Percentiles rank a stretch among this genome's conserved stretches.
These are phyloP conservation scores for Piscicola geometra DNA, from an alignment of 2,888 invertebrate genomes.

Conservation along the genomic window DNA sequence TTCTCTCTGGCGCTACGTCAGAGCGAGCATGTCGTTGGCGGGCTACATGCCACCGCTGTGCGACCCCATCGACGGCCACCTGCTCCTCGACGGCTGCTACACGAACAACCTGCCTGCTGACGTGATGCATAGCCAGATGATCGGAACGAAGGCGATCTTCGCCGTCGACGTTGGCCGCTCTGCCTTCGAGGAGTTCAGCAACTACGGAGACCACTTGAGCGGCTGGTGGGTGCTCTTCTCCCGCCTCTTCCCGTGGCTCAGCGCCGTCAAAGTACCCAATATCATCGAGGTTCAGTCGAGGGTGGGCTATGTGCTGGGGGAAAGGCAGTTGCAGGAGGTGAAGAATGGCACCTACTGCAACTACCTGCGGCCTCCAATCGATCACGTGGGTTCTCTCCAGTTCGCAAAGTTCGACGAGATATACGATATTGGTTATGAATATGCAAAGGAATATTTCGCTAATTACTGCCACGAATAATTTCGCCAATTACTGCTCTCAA, in stretches of 20 bases:
- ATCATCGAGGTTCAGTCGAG: constrained; percentile 34
- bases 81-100: constrained; percentile 35
- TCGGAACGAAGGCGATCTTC: constrained; percentile 28
- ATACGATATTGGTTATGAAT: constrained; percentile 21
- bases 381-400: constrained; percentile 32
- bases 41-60: constrained; percentile 37
- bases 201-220: constrained; percentile 34
- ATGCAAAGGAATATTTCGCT: constrained; percentile 26
- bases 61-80: constrained; percentile 35
- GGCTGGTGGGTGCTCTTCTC: constrained; percentile 35
- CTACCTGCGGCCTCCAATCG: constrained; percentile 34
- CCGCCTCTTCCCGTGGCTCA: constrained; percentile 25
- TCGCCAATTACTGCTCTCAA: too few relatives aligned
- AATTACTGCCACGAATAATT: not conserved
- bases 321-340: constrained; percentile 26
- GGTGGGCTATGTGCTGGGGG: constrained; percentile 33
- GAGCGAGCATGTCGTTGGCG: constrained; percentile 35
- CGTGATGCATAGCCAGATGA: constrained; percentile 33
- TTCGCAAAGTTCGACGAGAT: constrained; percentile 37
- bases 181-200: constrained; percentile 27
- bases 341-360: constrained; percentile 25
- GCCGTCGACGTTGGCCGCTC: constrained; percentile 37
- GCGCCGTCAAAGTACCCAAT: constrained; percentile 26
- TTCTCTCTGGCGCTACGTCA: constrained; percentile 35
- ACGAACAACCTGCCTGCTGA: constrained; percentile 36